Base-by-base conservation (phyloP, 2,888 invertebrate species). In the Pristionchus entomophagus region DNA sequence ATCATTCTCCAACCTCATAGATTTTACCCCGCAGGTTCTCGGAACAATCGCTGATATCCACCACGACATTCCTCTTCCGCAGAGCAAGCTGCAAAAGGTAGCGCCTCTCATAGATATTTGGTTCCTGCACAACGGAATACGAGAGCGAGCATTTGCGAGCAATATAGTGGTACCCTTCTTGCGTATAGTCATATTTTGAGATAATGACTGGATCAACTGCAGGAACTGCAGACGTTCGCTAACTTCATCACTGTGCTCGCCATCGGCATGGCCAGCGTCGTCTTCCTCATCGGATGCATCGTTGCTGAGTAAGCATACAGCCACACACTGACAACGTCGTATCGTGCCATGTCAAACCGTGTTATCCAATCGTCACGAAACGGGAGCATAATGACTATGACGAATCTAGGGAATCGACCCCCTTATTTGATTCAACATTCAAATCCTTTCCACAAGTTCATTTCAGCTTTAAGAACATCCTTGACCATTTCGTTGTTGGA, bases 401-500 rank as follows among this genome's bases (percentile, higher is more conserved):
- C 38, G 6, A 5, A 3, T 69, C 35, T 2, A 59, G 1, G 3
- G n/a, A 22, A 59, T 59, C 1, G n/a, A 69, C 12, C 14, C 6
- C 14, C 26, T 12, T 62, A 62, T 14, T 26, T 17, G 26, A 62
- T n/a, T n/a, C n/a, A n/a, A n/a, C n/a, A n/a, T n/a, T n/a, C n/a
- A n/a, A n/a, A n/a, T n/a, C n/a, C n/a, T n/a, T n/a, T n/a, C n/a
- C n/a, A n/a, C n/a, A n/a, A n/a, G 8, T 45, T 45, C 45, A 22
- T 45, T 38, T 82, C 56, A 87, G 90, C 86, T 91, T 91, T 83
- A 91, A 92, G 85, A 92, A 92, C 86, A 87, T 93, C 81, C 88
- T 93, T 12, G 91, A 91, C 86, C 92, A 93, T 84, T 93, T 93
- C 83, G 91, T 93, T 53, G 91, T 91, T 59, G 93, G 93, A 26